Conservation (phyloP, 2,888 invertebrate genomes). For the Empis livida region DNA sequence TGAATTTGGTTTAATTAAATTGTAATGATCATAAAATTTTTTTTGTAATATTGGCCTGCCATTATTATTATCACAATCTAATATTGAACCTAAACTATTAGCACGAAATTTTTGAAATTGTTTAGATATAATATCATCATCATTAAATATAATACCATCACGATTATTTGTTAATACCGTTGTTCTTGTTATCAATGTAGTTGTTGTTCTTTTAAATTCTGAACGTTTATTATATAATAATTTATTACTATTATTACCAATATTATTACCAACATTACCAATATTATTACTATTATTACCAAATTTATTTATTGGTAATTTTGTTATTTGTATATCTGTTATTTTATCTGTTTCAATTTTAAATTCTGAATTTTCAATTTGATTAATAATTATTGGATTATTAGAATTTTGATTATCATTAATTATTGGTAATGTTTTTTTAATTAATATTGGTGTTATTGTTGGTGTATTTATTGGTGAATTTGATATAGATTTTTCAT, state of each 20-base stretch:
- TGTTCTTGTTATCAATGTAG: slow-evolving; percentile 28
- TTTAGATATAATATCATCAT: slow-evolving; percentile 12
- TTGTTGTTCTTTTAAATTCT: slow-evolving; percentile 25
- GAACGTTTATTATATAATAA: slow-evolving; percentile 18
- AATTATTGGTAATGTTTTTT: background rate
- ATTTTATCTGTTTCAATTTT: slow-evolving; percentile 22
- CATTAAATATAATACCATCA: slow-evolving; percentile 23
- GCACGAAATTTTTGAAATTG: slow-evolving; percentile 22
- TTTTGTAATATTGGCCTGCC: background rate
- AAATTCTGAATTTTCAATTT: slow-evolving; percentile 17
- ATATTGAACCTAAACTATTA: slow-evolving; percentile 29
- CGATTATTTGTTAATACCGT: slow-evolving; percentile 16
- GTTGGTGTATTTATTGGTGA: slow-evolving; percentile 3
- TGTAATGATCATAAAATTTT: background rate
- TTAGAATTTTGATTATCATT: slow-evolving; percentile 9
- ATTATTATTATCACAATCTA: slow-evolving; percentile 17
- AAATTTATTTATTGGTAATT: slow-evolving; percentile 18
- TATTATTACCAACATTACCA: slow-evolving; percentile 12
- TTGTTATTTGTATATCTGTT: slow-evolving; percentile 20
- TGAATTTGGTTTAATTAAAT: background rate
- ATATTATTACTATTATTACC: slow-evolving; percentile 12
- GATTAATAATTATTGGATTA: slow-evolving; percentile 12
- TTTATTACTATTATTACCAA: slow-evolving; percentile 12
- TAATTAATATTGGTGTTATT: background rate
- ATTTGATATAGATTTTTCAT: slow-evolving; percentile 7